A percentile compares a stretch with the other conserved stretches of the same genome.
These are phyloP conservation scores for Lordiphosa stackelbergi DNA, from an alignment of 1,140 invertebrate genomes.

Conservation along the genomic window DNA sequence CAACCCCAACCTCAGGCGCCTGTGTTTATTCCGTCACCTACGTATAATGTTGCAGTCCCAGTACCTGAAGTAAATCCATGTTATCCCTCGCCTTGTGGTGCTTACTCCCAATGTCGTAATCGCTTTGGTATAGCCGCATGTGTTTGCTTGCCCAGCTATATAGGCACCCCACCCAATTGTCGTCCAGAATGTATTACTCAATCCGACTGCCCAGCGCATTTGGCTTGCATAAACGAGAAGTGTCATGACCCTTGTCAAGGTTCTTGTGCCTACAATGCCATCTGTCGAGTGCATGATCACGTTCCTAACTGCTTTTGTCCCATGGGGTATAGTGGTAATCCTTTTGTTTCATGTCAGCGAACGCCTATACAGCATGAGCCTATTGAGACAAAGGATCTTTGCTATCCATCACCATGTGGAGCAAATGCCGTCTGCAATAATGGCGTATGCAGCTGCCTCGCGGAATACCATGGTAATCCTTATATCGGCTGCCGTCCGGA, in stretches of 20 bases:
- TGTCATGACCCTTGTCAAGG: constrained; percentile 88
- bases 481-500: constrained; percentile 84
- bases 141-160: constrained; percentile 80
- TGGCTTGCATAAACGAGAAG: constrained; percentile 88
- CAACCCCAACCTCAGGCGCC: background rate
- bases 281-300: constrained; percentile 86
- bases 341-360: constrained; percentile 81
- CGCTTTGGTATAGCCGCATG: constrained; percentile 81
- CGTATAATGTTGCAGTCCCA: constrained; percentile 82
- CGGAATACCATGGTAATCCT: constrained; percentile 85
- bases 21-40: constrained; percentile 79
- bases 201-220: constrained; percentile 85
- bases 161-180: constrained; percentile 87
- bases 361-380: constrained; percentile 80
- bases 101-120: constrained; percentile 81
- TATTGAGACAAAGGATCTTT: constrained; percentile 81
- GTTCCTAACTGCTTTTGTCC: constrained; percentile 86
- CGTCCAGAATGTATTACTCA: constrained; percentile 82
- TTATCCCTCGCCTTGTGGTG: constrained; percentile 86
- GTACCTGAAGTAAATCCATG: constrained; percentile 78
- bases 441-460: constrained; percentile 77
- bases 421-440: constrained; percentile 85
- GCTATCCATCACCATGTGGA: constrained; percentile 84
- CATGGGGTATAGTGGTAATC: constrained; percentile 81
- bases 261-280: constrained; percentile 86